Evolutionary conservation across 2,113 vertebrate genomes (phyloP), one percentile per base, ranked within the genome.

Genomic region (Oophaga pumilio): DNA sequence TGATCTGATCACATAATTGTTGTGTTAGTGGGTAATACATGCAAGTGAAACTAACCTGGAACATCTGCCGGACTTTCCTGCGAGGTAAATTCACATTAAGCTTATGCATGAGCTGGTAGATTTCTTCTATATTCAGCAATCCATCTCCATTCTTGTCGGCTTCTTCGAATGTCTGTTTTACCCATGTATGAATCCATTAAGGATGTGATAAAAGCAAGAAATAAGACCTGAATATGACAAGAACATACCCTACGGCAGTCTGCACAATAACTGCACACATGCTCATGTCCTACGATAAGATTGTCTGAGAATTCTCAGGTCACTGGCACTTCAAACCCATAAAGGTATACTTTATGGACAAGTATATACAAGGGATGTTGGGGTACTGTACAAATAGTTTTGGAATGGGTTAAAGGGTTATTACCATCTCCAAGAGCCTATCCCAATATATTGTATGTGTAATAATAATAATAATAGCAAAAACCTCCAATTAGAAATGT

Each of bases 111-210:
- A 99, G 87, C 89, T 99, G 98, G 91, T 98, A 96, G 91, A 99
- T 98, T 92, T 99, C 98, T 62, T 99, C 98, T 1, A 99, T 99
- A 90, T 97, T 99, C 88, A 99, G 90, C 50, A 98, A 91, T 4
- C 98, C 98, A 0, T 99, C 98, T 0, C 98, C 97, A 1, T 99
- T 99, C 92, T 97, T 99, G 92, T 99, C 98, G 0, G 98, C 98
- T 90, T 99, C 98, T 91, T 98, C 95, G 74, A 99, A 99, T 2
- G 97, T 99, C 93, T 99, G 98, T 87, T 98, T 99, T 93, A 99
- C 96, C 98, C 97, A 99, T 82, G 92, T 99, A 79, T 86, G 88
- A 74, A 82, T 26, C 15, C 4, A 89, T 97, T 96, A 97, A 98
- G 95, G 96, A 95, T 93, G 93, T 85, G 79, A 28, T 76, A 20